These are phyloP conservation scores for Helarctos malayanus DNA, from an alignment of 2,797 vertebrate species.

Conservation along the genomic window DNA sequence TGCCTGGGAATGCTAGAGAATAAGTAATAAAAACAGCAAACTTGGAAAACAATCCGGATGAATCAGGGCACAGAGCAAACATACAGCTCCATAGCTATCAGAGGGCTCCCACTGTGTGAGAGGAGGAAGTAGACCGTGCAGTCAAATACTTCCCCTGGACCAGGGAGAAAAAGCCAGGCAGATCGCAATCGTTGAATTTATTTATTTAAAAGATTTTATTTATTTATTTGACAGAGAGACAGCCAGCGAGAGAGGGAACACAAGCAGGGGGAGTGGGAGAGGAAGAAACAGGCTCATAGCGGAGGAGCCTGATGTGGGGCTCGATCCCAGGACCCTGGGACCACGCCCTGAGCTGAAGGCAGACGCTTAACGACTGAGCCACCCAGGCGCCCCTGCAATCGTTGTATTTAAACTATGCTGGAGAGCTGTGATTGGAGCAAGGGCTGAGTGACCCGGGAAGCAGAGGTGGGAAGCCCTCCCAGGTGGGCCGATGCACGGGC, in stretches of 20 bases:
- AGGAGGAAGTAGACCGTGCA: accelerated
- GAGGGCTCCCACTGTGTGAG: background rate
- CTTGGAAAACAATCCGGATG: background rate
- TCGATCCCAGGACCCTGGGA: too few species aligned
- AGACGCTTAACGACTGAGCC: too few species aligned
- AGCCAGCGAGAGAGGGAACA: too few species aligned
- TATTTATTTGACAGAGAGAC: too few species aligned
- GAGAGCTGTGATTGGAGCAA: background rate
- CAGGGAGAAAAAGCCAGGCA: background rate
- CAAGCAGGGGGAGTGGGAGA: too few species aligned
- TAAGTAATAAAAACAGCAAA: background rate
- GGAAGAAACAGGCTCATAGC: too few species aligned
- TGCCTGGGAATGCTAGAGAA: background rate
- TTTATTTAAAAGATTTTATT: too few species aligned
- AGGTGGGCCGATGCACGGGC: background rate
- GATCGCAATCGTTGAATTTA: background rate
- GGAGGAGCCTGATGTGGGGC: too few species aligned
- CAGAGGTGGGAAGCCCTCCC: background rate
- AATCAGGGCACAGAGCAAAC: background rate
- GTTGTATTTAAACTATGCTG: background rate
- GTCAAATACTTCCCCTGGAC: background rate
- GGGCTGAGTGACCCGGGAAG: background rate
- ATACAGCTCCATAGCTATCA: background rate
- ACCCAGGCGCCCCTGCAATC: background rate
- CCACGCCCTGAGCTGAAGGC: too few species aligned